These are phyloP conservation scores for Zophobas morio DNA, from an alignment of 1,140 invertebrate species.

Conservation along the genomic window DNA sequence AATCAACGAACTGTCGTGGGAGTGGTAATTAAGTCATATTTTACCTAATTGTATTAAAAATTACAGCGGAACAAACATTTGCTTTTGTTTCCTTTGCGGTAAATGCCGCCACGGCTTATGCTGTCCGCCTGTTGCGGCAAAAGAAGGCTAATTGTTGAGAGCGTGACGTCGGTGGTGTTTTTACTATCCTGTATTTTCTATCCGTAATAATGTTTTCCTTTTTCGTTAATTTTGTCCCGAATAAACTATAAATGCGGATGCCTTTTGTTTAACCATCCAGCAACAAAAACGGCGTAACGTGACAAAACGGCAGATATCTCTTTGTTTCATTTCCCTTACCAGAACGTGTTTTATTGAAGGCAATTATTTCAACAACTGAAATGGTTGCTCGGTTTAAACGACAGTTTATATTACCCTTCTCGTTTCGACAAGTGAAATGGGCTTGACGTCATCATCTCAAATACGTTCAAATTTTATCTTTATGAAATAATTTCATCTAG, in stretches of 20 bases:
- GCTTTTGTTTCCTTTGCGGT: neutral
- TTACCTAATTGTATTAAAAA: too few relatives aligned
- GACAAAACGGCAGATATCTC: constrained; percentile 25
- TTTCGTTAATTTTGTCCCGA: neutral
- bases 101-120: neutral
- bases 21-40: too few relatives aligned
- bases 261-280: constrained; percentile 21
- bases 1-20: too few relatives aligned
- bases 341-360: constrained; percentile 33
- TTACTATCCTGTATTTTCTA: constrained; percentile 9
- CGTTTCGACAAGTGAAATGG: constrained; percentile 24
- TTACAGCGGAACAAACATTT: too few relatives aligned
- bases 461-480: constrained; percentile 39
- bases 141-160: constrained; percentile 8
- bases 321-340: constrained; percentile 30
- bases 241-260: constrained; percentile 19
- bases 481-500: constrained; percentile 29
- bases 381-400: constrained; percentile 27
- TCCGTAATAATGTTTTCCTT: neutral
- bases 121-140: neutral
- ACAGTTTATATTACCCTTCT: constrained; percentile 25
- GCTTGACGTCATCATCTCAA: neutral
- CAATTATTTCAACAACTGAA: constrained; percentile 43
- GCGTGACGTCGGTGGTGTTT: neutral
- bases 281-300: constrained; percentile 19